These are phyloP conservation scores for Sphecodes monilicornis DNA, from an alignment of 2,888 invertebrate genomes.

Conservation along the genomic window DNA sequence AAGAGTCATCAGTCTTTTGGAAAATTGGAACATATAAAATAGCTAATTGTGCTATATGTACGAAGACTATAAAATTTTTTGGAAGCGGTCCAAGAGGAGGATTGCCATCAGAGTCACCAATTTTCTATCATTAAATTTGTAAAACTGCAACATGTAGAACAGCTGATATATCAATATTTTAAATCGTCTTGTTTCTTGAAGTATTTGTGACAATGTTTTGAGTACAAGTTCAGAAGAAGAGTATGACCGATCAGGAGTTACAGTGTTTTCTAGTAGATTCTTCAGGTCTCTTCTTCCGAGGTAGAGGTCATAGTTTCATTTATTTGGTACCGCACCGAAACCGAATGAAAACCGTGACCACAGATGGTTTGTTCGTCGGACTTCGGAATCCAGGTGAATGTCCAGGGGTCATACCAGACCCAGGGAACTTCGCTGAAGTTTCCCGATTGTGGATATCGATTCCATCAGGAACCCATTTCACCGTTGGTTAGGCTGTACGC, in stretches of 20 bases:
- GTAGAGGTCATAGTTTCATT: not conserved
- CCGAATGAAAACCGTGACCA: not conserved
- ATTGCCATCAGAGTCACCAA: no score
- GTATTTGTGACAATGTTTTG: not conserved
- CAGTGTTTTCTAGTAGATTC: not conserved
- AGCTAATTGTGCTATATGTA: no score
- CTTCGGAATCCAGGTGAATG: not conserved
- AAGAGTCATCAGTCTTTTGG: no score
- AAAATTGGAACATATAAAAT: fast-evolving
- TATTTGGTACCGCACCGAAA: not conserved
- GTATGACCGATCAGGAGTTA: not conserved
- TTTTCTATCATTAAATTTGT: no score
- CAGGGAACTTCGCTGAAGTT: not conserved
- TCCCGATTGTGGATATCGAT: not conserved
- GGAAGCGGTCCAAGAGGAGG: no score
- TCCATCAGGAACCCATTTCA: constrained; percentile 11
- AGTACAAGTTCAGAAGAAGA: not conserved
- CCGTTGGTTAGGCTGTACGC: constrained; percentile 13
- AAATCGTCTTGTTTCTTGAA: not conserved
- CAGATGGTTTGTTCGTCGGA: not conserved
- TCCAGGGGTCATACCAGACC: not conserved
- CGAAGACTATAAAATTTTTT: no score
- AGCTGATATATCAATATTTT: no score
- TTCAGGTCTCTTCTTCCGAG: not conserved
- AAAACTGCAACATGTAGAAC: no score